A percentile compares a stretch with the other conserved stretches of the same genome.
phyloP scores from a whole-genome alignment of 53 echinoderm and acorn worm species.

The Antedon mediterranea region DNA sequence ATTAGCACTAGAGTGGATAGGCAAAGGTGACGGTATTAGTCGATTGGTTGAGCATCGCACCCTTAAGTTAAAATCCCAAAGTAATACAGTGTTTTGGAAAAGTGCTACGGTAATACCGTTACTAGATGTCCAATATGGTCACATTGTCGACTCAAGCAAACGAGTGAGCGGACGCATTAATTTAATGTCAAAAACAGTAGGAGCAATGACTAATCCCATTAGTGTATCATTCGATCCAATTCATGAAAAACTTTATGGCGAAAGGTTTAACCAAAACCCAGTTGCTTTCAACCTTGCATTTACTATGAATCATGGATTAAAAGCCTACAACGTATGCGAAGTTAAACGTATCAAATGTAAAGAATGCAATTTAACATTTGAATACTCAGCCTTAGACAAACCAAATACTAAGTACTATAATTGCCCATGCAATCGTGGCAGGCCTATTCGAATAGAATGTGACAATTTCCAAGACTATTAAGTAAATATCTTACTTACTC shows the following conservation, averaged over 20 bases:
- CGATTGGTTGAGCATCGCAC: neutral
- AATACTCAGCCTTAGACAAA: neutral
- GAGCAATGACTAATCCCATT: neutral
- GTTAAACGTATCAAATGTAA: neutral
- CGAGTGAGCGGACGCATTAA: neutral
- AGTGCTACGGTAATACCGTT: neutral
- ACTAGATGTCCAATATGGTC: neutral
- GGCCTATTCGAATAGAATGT: no score
- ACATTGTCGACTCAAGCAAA: neutral
- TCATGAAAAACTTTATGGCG: neutral
- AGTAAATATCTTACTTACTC: no score
- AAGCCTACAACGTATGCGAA: neutral
- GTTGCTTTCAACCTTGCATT: neutral
- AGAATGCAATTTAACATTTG: neutral
- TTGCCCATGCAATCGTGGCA: conserved; percentile 1
- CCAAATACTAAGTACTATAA: neutral
- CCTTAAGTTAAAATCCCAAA: neutral
- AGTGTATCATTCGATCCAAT: neutral
- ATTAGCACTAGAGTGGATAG: neutral
- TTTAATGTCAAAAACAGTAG: neutral
- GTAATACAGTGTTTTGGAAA: neutral
- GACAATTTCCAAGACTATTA: no score
- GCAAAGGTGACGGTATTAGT: neutral
- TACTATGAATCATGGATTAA: neutral
- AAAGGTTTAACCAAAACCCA: neutral